A percentile compares a stretch with the other conserved stretches of the same genome.
Conservation (phyloP, 2,797 vertebrate genomes). For the Poecilia picta region DNA sequence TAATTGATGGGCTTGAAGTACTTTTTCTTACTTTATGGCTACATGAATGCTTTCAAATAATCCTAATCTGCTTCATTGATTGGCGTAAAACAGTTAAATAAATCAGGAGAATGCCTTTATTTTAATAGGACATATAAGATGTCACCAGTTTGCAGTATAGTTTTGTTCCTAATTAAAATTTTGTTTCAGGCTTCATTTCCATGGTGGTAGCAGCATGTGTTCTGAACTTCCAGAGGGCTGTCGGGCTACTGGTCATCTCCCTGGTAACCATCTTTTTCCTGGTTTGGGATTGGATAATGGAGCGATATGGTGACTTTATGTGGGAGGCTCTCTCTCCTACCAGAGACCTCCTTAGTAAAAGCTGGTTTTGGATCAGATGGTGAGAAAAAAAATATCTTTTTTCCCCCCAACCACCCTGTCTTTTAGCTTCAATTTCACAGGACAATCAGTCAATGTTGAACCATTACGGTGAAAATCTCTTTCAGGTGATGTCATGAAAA, state of each 20-base stretch:
- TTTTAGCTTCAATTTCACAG: background rate
- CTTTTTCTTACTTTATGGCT: background rate
- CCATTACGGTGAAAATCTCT: background rate
- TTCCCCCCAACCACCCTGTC: background rate
- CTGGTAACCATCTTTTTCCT: slow-evolving; percentile 80
- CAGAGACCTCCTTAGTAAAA: slow-evolving; percentile 62
- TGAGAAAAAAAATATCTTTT: slow-evolving; percentile 62
- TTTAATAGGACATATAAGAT: background rate
- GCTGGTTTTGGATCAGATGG: slow-evolving; percentile 86
- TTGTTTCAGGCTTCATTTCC: slow-evolving; percentile 78
- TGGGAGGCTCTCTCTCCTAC: slow-evolving; percentile 67
- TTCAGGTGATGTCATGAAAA: background rate
- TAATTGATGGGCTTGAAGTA: background rate
- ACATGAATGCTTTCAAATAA: background rate
- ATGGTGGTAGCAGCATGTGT: slow-evolving; percentile 82
- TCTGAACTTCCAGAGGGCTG: slow-evolving; percentile 84
- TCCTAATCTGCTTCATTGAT: background rate
- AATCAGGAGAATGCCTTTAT: background rate
- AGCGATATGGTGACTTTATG: slow-evolving; percentile 76
- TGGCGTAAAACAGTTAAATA: background rate
- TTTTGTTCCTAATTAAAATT: slow-evolving; percentile 8
- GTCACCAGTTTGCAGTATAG: background rate
- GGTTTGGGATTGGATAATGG: slow-evolving; percentile 84
- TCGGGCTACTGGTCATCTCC: slow-evolving; percentile 83
- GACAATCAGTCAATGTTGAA: background rate